phyloP scores from a whole-genome alignment of 53 echinoderm and acorn worm species.

The Zoroaster sp. region DNA sequence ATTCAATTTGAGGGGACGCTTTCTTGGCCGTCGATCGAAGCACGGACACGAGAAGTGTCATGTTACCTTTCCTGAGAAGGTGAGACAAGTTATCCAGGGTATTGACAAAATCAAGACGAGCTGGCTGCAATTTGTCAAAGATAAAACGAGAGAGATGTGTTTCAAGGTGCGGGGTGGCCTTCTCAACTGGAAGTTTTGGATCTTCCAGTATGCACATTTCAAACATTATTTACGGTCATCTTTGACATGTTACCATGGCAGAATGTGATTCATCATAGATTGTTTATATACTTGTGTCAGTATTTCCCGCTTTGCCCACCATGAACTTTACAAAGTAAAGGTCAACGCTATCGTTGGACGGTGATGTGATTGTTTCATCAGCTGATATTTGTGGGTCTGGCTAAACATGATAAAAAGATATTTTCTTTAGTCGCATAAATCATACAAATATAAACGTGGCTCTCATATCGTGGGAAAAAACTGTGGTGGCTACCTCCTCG shows the following conservation, averaged over 20 bases:
- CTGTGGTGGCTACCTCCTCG: too few species aligned
- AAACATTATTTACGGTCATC: slow-evolving; percentile 16
- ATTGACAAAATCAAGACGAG: neutral
- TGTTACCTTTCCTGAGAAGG: neutral
- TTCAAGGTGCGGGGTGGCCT: slow-evolving; percentile 14
- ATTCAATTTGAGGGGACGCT: slow-evolving; percentile 27
- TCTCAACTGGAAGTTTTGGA: neutral
- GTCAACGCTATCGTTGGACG: neutral
- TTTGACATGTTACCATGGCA: neutral
- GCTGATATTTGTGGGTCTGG: slow-evolving; percentile 5
- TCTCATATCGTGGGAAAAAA: slow-evolving; percentile 28
- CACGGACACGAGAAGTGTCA: slow-evolving; percentile 8
- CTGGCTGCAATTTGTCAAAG: neutral
- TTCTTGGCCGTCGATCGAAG: slow-evolving; percentile 2
- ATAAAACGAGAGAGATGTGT: neutral
- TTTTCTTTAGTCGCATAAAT: slow-evolving; percentile 13
- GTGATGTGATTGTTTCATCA: slow-evolving; percentile 32
- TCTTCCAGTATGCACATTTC: neutral
- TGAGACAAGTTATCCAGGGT: neutral
- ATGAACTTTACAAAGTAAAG: slow-evolving; percentile 1
- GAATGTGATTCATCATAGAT: neutral
- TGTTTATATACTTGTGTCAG: slow-evolving; percentile 1
- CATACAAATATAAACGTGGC: neutral
- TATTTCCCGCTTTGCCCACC: neutral
- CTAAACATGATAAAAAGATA: neutral